Base-by-base conservation (phyloP, 2,888 invertebrate species). In the Cantharis lateralis region DNA sequence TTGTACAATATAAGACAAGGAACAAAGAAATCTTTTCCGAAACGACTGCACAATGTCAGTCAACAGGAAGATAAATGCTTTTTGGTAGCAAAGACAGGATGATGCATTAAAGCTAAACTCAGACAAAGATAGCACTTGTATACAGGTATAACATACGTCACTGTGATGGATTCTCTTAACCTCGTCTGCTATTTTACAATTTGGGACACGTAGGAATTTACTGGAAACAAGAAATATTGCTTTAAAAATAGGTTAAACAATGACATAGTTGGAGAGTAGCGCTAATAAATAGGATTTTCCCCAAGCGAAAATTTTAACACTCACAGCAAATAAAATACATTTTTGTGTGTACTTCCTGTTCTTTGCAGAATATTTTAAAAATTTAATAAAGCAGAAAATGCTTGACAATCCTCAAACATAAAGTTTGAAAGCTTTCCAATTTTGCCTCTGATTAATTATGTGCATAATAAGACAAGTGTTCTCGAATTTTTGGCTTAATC, bases 91-190 rank as follows among this genome's bases (percentile, higher is more conserved):
- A 79, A 83, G 81, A 80, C 80, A 77, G 73, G 80, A 82, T 81
- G 82, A 78, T 81, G 75, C 82, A 80, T 80, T 78, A 70, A 78
- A 48, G 69, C 77, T 75, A 73, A 75, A 80, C 79, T 79, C 75
- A 75, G 79, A 80, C 70, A 76, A 75, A 81, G 80, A 79, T 80
- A 80, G 80, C 79, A 81, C 78, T 71, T 78, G 80, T 78, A 71
- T 82, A 81, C 83, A 84, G 83, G 84, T 83, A 84, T 81, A 83
- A 83, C 82, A 83, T 83, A 84, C 80, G 83, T 84, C 82, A 82
- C 75, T 32, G 79, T 84, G 84, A 84, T 83, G 82, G 81, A 82
- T 84, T 80, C 79, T 71, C 68, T 64, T 74, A 72, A 76, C 80
- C 77, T 81, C 76, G 76, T 76, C 76, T 72, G 76, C 76, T 76